Base-by-base conservation (phyloP, 2,113 vertebrate species). In the Melospiza melodia region DNA sequence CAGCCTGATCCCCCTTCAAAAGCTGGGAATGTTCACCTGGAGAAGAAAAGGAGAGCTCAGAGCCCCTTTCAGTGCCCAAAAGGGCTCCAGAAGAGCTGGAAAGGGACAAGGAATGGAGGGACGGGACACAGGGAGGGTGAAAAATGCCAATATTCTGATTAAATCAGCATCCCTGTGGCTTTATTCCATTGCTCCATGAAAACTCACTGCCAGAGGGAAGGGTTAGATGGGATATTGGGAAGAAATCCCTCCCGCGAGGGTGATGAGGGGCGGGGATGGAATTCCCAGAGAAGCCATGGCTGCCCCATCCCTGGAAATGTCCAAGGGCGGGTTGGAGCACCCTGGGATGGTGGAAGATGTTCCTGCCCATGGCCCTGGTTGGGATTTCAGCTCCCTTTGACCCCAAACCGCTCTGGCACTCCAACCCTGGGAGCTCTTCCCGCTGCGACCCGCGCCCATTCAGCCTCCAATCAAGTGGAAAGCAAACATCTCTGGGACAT, bases 401-500 rank as follows among this genome's bases (percentile, higher is more conserved):
- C 39, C 68, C 59, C 76, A 65, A 66, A 58, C 0, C 7, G 0
- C 35, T 11, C 5, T 0, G 33, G 54, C 13, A 11, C 4, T 6
- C 17, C 1, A 58, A 6, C 5, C 3, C 33, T 3, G 3, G 31
- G 54, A 33, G 23, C 10, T 2, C 13, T 41, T 46, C 65, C 41
- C 3, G 0, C 48, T 9, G 72, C 27, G 3, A 11, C 30, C 67
- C 61, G 13, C 18, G 0, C 63, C 46, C 84, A 23, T 84, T 86
- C 62, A 43, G 4, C 41, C 66, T 79, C 92, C 84, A 90, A 12
- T 41, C 69, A 18, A 97, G 96, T 61, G 93, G 90, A 97, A 96
- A 94, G 92, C 91, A 94, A 97, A 96, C 94, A 96, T 49, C 94
- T 75, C 89, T 1, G n/a, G 27, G 58, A 85, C 81, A 48, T 6